Evolutionary conservation across 2,888 invertebrate genomes (phyloP).

Genomic region (Patella pellucida): DNA sequence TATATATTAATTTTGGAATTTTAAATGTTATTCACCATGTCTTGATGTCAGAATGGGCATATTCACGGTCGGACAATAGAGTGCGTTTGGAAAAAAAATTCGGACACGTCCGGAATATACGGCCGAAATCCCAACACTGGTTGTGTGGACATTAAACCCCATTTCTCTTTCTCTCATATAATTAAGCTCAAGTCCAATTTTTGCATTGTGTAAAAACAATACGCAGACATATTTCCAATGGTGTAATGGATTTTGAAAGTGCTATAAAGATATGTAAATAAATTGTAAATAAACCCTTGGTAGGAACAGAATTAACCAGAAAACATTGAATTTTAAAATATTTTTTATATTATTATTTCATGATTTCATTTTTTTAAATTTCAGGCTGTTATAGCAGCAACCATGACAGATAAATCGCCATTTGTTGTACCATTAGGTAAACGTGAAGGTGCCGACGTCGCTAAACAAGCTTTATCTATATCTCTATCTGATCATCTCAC

Average conservation of each 20-base stretch:
- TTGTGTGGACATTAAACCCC: too few species aligned
- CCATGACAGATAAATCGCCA: constrained; percentile 68
- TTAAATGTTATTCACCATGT: too few species aligned
- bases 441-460: constrained; percentile 56
- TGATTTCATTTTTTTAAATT: constrained; percentile 16
- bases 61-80: too few species aligned
- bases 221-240: not conserved
- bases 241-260: not conserved
- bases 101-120: too few species aligned
- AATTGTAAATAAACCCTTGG: not conserved
- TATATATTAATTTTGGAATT: too few species aligned
- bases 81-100: too few species aligned
- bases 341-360: not conserved
- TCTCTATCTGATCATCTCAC: constrained; percentile 64
- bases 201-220: too few species aligned
- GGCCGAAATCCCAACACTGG: too few species aligned
- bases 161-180: too few species aligned
- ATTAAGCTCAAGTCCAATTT: too few species aligned
- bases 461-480: constrained; percentile 55
- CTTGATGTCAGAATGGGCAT: too few species aligned
- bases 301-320: not conserved
- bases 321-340: too few species aligned
- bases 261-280: not conserved
- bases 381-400: constrained; percentile 67
- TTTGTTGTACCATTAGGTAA: constrained; percentile 64